phyloP scores from a whole-genome alignment of 2,888 invertebrate species.

The Hipparchia semele region DNA sequence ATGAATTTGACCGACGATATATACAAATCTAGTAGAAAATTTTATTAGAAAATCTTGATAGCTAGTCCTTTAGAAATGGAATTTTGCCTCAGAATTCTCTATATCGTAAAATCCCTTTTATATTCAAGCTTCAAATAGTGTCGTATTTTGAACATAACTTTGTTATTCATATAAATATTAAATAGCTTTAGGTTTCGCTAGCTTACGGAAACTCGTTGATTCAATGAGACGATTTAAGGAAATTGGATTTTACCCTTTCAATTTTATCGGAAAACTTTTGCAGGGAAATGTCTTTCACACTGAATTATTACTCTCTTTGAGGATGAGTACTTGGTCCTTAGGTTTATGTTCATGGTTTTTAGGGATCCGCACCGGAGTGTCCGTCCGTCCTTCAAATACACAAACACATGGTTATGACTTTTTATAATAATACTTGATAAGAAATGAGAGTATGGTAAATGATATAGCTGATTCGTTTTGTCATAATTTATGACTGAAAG shows the following conservation, averaged over 20 bases:
- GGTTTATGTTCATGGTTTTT: not conserved
- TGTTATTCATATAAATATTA: conserved; percentile 3
- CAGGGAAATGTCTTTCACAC: conserved; percentile 15
- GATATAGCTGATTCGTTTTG: no score
- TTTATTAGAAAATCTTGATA: not conserved
- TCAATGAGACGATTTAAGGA: conserved; percentile 15
- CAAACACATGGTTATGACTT: no score
- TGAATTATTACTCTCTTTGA: conserved; percentile 10
- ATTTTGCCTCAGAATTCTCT: not conserved
- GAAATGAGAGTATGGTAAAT: no score
- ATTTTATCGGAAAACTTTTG: conserved; percentile 18
- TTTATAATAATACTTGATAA: no score
- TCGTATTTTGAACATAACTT: not conserved
- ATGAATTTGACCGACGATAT: no score
- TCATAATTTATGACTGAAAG: no score
- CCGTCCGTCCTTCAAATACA: no score
- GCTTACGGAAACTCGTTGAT: conserved; percentile 3
- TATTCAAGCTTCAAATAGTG: not conserved
- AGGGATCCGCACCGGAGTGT: no score
- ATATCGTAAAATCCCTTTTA: not conserved
- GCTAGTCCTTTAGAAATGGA: not conserved
- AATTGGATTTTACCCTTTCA: conserved; percentile 21
- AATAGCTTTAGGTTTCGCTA: not conserved
- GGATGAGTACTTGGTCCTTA: not conserved
- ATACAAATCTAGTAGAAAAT: no score